phyloP scores from a whole-genome alignment of 2,888 invertebrate species.

The Nipponacmea schrenckii region DNA sequence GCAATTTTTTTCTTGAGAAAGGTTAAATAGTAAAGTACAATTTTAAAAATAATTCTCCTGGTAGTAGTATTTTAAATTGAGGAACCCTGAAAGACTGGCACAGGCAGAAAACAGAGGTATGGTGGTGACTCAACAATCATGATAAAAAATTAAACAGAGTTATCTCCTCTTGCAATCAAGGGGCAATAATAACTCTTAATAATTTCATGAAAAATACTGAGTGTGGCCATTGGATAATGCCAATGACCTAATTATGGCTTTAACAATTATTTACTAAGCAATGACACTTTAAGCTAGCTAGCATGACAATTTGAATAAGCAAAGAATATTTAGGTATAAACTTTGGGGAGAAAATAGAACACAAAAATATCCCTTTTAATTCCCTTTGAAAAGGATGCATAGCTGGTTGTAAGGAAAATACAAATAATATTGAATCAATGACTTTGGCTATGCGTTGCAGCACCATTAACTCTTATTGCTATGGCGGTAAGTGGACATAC shows the following conservation, averaged over 20 bases:
- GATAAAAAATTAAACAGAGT: background rate
- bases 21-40: background rate
- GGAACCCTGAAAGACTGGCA: conserved; percentile 6
- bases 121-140: conserved; percentile 7
- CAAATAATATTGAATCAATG: conserved; percentile 2
- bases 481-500: background rate
- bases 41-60: conserved; percentile 8
- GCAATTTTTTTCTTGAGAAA: background rate
- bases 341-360: too few species aligned
- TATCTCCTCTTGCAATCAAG: background rate
- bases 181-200: background rate
- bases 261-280: background rate
- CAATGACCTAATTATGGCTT: conserved; percentile 4
- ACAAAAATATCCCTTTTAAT: background rate
- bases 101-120: conserved; percentile 6
- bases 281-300: background rate
- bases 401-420: conserved; percentile 7
- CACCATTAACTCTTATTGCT: conserved; percentile 7
- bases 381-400: background rate
- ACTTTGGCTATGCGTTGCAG: conserved; percentile 6
- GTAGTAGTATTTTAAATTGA: background rate
- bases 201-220: conserved; percentile 6
- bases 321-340: too few species aligned
- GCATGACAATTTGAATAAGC: background rate
- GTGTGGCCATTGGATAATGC: background rate